phyloP scores from a whole-genome alignment of 2,888 invertebrate species.

The Listrodromus nycthemerus region DNA sequence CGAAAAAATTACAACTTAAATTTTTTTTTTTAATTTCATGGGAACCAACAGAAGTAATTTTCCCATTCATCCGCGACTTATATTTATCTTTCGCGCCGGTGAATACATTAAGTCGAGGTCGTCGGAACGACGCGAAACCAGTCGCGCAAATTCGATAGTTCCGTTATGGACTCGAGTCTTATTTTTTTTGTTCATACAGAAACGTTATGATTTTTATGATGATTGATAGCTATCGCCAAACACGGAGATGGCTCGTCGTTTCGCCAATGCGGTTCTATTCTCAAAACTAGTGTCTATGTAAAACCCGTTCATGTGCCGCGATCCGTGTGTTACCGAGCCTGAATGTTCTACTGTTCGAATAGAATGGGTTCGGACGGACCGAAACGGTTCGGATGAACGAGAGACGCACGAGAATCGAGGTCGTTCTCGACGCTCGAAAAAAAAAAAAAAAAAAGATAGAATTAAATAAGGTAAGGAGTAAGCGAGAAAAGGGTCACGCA shows the following conservation, averaged over 20 bases:
- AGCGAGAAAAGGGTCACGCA: slow-evolving; percentile 59
- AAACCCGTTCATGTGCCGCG: slow-evolving; percentile 5
- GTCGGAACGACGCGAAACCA: background rate
- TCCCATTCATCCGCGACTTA: background rate
- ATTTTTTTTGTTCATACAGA: background rate
- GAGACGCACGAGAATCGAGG: slow-evolving; percentile 48
- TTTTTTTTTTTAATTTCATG: too few relatives aligned
- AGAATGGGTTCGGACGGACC: slow-evolving; percentile 1
- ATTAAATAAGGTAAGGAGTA: slow-evolving; percentile 37
- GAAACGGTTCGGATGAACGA: slow-evolving; percentile 27
- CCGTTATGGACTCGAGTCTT: background rate
- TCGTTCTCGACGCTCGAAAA: slow-evolving; percentile 38
- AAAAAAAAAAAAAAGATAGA: slow-evolving; percentile 40
- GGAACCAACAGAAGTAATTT: background rate
- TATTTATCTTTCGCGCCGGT: slow-evolving; percentile 5
- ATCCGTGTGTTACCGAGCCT: background rate
- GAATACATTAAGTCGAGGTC: background rate
- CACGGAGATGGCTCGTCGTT: background rate
- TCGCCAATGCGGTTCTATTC: slow-evolving; percentile 3
- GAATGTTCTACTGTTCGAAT: background rate
- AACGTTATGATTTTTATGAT: background rate
- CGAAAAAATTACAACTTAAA: too few relatives aligned
- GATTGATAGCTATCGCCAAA: background rate
- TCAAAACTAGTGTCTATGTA: background rate
- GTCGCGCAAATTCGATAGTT: slow-evolving; percentile 1